Evolutionary conservation across 2,113 vertebrate species (phyloP).

Genomic region (Pterophyllum scalare): DNA sequence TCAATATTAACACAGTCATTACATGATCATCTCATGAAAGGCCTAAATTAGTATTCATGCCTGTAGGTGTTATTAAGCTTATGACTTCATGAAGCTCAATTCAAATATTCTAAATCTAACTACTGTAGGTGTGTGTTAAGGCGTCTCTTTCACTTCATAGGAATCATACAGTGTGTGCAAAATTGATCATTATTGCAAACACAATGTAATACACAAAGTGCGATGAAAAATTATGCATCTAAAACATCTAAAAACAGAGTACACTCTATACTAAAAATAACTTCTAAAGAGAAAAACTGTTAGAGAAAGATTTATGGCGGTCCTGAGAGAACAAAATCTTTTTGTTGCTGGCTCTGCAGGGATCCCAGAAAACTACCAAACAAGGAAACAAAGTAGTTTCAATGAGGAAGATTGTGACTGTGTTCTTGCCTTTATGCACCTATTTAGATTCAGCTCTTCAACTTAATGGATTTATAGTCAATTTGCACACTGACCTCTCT

Average conservation of each 20-base stretch:
- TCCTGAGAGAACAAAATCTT: slow-evolving; percentile 14
- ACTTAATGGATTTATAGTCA: slow-evolving; percentile 31
- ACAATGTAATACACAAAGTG: neutral
- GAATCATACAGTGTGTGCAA: neutral
- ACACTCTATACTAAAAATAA: slow-evolving; percentile 23
- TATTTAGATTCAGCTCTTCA: slow-evolving; percentile 30
- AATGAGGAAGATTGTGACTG: slow-evolving; percentile 1
- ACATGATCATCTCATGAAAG: slow-evolving; percentile 16
- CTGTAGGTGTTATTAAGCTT: slow-evolving; percentile 40
- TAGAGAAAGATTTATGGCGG: slow-evolving; percentile 11
- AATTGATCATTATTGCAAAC: slow-evolving; percentile 42
- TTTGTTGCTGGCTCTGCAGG: neutral
- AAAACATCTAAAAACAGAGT: neutral
- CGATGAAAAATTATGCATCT: neutral
- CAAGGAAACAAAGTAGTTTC: slow-evolving; percentile 9
- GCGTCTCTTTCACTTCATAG: neutral
- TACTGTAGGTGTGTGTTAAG: slow-evolving; percentile 11
- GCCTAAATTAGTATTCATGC: slow-evolving; percentile 32
- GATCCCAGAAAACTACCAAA: slow-evolving; percentile 5
- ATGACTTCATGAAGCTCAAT: slow-evolving; percentile 23
- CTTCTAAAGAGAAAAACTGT: neutral
- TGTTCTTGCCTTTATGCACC: slow-evolving; percentile 16
- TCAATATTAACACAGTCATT: neutral
- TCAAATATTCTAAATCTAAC: slow-evolving; percentile 32
- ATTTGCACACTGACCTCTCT: slow-evolving; percentile 24